A percentile compares a stretch with the other conserved stretches of the same genome.
phyloP scores from a whole-genome alignment of 2,797 vertebrate species.

The Erpetoichthys calabaricus region DNA sequence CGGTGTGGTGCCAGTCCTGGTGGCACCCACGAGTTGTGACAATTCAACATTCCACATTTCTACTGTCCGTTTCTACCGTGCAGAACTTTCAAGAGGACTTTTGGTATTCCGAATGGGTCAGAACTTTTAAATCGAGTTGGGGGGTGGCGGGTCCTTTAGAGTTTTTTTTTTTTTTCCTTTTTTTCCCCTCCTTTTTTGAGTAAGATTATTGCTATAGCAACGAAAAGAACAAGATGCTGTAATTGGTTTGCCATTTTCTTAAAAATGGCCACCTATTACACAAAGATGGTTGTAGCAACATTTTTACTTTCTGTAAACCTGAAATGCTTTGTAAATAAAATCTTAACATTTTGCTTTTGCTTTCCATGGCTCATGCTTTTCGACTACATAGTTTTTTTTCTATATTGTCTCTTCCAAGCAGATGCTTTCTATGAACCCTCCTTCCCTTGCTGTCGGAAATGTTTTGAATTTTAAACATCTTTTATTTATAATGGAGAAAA shows the following conservation, averaged over 20 bases:
- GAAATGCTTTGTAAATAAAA: slow-evolving; percentile 92
- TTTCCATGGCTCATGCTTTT: slow-evolving; percentile 23
- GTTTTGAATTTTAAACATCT: not conserved
- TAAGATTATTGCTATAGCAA: slow-evolving; percentile 77
- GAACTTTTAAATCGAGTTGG: slow-evolving; percentile 73
- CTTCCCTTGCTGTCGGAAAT: not conserved
- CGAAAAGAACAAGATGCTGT: slow-evolving; percentile 39
- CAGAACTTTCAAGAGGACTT: slow-evolving; percentile 60
- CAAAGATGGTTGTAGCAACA: slow-evolving; percentile 76
- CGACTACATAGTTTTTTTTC: slow-evolving; percentile 13
- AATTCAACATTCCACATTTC: slow-evolving; percentile 75
- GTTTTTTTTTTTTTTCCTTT: slow-evolving; percentile 39
- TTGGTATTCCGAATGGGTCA: slow-evolving; percentile 68
- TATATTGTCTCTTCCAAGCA: not conserved
- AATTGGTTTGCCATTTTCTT: slow-evolving; percentile 62
- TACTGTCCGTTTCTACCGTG: slow-evolving; percentile 56
- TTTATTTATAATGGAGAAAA: not conserved
- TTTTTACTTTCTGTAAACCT: slow-evolving; percentile 91
- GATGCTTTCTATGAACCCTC: slow-evolving; percentile 23
- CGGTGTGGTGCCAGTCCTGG: slow-evolving; percentile 32
- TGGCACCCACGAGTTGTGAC: slow-evolving; percentile 51
- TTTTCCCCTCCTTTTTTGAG: slow-evolving; percentile 38
- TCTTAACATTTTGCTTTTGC: slow-evolving; percentile 82
- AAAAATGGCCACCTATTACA: slow-evolving; percentile 62
- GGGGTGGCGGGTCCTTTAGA: slow-evolving; percentile 34